Evolutionary conservation across 2,113 vertebrate genomes (phyloP).

Genomic region (Orycteropus afer): DNA sequence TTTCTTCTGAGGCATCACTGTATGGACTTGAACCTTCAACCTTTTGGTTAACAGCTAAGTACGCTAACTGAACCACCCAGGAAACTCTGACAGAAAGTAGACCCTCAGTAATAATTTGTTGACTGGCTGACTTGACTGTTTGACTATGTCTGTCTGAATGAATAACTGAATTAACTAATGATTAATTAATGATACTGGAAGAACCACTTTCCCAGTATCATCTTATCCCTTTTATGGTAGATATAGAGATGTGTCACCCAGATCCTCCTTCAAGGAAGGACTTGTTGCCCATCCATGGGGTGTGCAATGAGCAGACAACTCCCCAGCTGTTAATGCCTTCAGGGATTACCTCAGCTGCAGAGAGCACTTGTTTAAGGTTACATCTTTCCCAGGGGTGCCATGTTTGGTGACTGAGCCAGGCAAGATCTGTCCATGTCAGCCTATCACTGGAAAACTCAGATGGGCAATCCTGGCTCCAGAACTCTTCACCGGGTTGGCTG

Average conservation of each 20-base stretch:
- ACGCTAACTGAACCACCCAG: too few relatives aligned
- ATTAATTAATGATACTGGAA: not conserved
- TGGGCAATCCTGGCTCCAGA: not conserved
- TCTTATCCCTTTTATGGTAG: not conserved
- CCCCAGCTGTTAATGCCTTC: not conserved
- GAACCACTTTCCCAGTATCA: not conserved
- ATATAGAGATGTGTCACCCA: too few relatives aligned
- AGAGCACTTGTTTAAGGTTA: not conserved
- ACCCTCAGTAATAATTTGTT: not conserved
- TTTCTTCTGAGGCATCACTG: too few relatives aligned
- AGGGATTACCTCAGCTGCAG: not conserved
- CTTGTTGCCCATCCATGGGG: not conserved
- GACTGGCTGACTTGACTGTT: not conserved
- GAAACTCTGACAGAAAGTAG: not conserved
- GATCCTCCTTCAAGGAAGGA: too few relatives aligned
- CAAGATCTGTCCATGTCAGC: not conserved
- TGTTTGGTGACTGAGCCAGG: not conserved
- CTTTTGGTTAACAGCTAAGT: too few relatives aligned
- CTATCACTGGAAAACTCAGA: not conserved
- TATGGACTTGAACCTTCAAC: too few relatives aligned
- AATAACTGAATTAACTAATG: not conserved
- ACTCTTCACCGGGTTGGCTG: not conserved
- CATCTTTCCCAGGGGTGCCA: not conserved
- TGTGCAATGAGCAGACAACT: not conserved
- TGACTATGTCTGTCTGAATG: not conserved